Percentiles rank a stretch among this genome's conserved stretches.
phyloP scores from a whole-genome alignment of 2,113 vertebrate genomes.

The Podarcis cretensis region DNA sequence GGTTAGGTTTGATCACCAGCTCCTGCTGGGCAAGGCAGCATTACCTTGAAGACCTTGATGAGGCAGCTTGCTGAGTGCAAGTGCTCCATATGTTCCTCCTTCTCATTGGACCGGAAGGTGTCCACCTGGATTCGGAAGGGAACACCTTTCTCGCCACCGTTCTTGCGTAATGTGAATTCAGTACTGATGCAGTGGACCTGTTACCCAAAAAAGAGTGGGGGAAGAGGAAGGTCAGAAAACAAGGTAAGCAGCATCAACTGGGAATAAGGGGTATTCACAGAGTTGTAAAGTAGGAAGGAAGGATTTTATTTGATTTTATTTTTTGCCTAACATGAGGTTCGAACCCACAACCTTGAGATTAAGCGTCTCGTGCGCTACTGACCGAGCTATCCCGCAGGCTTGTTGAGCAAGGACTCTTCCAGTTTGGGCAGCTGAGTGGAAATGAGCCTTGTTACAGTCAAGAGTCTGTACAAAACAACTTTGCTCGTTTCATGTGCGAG shows the following conservation, averaged over 20 bases:
- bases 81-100: slow-evolving; percentile 46
- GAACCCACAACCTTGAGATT: too few relatives aligned
- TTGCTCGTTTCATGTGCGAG: not conserved
- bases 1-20: too few relatives aligned
- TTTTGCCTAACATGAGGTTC: too few relatives aligned
- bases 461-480: too few relatives aligned
- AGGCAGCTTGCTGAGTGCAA: slow-evolving; percentile 61
- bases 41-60: slow-evolving; percentile 67
- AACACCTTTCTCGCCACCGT: slow-evolving; percentile 68
- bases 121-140: slow-evolving; percentile 67
- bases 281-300: too few relatives aligned
- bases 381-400: too few relatives aligned
- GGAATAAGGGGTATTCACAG: not conserved
- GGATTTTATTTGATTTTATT: too few relatives aligned
- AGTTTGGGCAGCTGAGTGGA: not conserved
- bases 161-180: slow-evolving; percentile 67
- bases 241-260: not conserved
- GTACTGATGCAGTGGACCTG: slow-evolving; percentile 72
- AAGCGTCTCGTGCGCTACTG: too few relatives aligned
- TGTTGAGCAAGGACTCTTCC: too few relatives aligned
- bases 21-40: not conserved
- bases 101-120: slow-evolving; percentile 62
- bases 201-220: not conserved
- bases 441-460: not conserved
- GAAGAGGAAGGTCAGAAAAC: not conserved